Base-by-base conservation (phyloP, 2,797 vertebrate species). In the Phataginus tetradactyla region DNA sequence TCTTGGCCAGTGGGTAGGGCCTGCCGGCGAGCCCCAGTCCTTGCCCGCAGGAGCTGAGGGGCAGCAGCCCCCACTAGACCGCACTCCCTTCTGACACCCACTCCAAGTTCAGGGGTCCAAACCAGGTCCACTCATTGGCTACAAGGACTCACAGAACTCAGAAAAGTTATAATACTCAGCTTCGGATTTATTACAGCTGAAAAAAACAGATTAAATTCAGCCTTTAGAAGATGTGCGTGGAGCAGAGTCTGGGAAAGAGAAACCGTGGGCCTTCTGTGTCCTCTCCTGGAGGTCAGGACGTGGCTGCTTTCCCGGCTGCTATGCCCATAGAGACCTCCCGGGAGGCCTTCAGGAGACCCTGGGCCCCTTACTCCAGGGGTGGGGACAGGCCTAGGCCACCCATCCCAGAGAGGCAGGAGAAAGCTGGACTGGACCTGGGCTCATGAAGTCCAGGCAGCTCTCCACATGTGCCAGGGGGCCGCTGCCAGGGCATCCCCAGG, bases 211-310 rank as follows among this genome's bases (percentile, higher is more conserved):
- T 23, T 18, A 3, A 45, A 37, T 15, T 7, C 75, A 8, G 8
- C 18, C 20, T 27, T 1, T 29, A 53, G 0, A 51, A 84, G 93
- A 74, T n/a, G 2, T 34, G 18, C 20, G 51, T 0, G 2, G 53
- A 75, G 63, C 0, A 0, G 4, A 45, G 49, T 12, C 37, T 1
- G 0, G 4, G 0, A 10, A 42, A 9, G 39, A 1, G 13, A 5
- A 4, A 9, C 6, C 11, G 11, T 1, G 4, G 49, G 1, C 21
- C 10, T 34, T 32, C 72, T 42, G 37, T 1, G 1, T 21, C 5
- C 1, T 20, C 4, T 42, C 0, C 0, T 3, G 1, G n/a, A 12
- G 12, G n/a, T 27, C 15, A 25, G 21, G 45, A 45, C 23, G 21
- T 61, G 14, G 18, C 27, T 21, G 15, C 53, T 68, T n/a, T 91